Base-by-base conservation (phyloP, 1,140 invertebrate species). In the Euura saliciscinereae region DNA sequence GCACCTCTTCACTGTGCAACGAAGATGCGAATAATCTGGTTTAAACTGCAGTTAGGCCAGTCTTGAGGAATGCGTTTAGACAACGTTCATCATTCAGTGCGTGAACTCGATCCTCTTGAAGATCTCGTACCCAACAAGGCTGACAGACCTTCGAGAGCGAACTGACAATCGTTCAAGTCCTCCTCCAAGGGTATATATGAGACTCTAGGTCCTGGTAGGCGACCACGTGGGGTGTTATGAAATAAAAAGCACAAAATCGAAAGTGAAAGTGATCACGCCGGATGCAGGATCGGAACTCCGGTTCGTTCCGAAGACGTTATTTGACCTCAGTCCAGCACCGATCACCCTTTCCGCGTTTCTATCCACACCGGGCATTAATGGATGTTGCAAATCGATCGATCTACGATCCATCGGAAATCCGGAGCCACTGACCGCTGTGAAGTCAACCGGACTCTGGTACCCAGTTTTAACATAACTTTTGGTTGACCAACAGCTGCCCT, bases 221-320 rank as follows among this genome's bases (percentile, higher is more conserved):
- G 6, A 6, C 51, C 51, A 59, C 51, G 51, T 59, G 4, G 51
- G 51, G 51, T 59, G 6, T 59, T 59, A 67, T 67, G 66, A 67
- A 67, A 28, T 10, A 44, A 28, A 44, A 67, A 67, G 66, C 28
- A 10, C n/a, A 83, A 84, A 82, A 84, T 79, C 46, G 77, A 83
- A 74, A 84, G 83, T 84, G 83, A 84, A 84, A 84, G 83, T 78
- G 68, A 75, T 78, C 72, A 70, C 76, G 78, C 51, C 51, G 77
- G 81, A 82, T 74, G 66, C 73, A 75, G 76, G 76, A 77, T 79
- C 82, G 82, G 82, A 84, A 82, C 81, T 66, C 0, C 59, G 13
- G 59, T 64, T 13, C 13, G 59, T 64, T 64, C 8, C 59, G 13
- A 13, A 10, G 59, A 64, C 8, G 8, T 10, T 64, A 13, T 13